phyloP scores from a whole-genome alignment of 2,888 invertebrate species.

The Cacoxenus indagator region DNA sequence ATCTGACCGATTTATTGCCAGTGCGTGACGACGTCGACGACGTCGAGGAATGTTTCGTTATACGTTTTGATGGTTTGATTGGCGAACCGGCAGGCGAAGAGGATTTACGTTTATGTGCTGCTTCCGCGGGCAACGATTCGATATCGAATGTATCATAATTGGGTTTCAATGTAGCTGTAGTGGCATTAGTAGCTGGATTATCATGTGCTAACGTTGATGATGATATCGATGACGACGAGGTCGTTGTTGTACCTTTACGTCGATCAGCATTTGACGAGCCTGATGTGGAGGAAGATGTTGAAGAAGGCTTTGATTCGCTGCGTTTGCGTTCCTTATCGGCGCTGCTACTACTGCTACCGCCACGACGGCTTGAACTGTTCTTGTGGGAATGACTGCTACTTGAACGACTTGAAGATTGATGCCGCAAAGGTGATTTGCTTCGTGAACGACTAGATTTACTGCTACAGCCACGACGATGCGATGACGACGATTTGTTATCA shows the following conservation, averaged over 20 bases:
- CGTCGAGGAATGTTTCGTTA: conserved; percentile 44
- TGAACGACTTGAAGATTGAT: conserved; percentile 34
- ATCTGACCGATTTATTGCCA: conserved; percentile 43
- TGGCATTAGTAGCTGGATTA: conserved; percentile 32
- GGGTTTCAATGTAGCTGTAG: conserved; percentile 39
- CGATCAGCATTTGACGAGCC: conserved; percentile 42
- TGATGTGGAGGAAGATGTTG: conserved; percentile 54
- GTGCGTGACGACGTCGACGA: conserved; percentile 34
- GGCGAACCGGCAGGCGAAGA: conserved; percentile 62
- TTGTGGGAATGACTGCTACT: conserved; percentile 47
- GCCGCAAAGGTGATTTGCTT: conserved; percentile 61
- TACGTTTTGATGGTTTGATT: conserved; percentile 53
- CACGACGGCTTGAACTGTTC: conserved; percentile 29
- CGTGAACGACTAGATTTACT: conserved; percentile 56
- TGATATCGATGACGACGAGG: conserved; percentile 42
- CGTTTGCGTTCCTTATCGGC: conserved; percentile 56
- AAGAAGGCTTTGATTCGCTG: conserved; percentile 61
- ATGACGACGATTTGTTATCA: not conserved
- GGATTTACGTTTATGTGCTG: conserved; percentile 57
- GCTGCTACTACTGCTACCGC: conserved; percentile 34
- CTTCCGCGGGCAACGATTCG: conserved; percentile 37
- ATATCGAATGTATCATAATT: conserved; percentile 51
- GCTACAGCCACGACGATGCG: conserved; percentile 6
- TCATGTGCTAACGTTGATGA: conserved; percentile 33
- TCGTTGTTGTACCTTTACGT: conserved; percentile 42